Base-by-base conservation (phyloP, 2,113 vertebrate species). In the Chaenocephalus aceratus region DNA sequence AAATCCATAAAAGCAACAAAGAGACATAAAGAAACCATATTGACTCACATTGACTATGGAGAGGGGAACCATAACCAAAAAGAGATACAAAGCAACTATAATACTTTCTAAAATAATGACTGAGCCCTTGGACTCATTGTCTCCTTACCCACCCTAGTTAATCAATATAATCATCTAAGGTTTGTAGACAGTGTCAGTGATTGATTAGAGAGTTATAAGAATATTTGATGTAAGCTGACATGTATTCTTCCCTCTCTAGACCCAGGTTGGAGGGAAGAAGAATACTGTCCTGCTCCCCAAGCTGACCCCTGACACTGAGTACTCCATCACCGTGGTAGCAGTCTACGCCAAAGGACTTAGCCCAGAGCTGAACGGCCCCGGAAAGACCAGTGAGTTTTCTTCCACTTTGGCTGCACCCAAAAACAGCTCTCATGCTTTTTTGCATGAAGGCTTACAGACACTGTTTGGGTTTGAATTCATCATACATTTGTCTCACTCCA, bases 261-360 rank as follows among this genome's bases (percentile, higher is more conserved):
- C 94, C 70, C 94, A 94, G 16, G 89, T 99, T 65, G 98, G 97
- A 85, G 97, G 97, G 46, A 96, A 96, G 82, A 97, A 98, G 93
- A 98, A 94, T 76, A 97, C 94, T 0, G 93, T 98, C 76, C 92
- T 97, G 57, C 95, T 99, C 62, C 97, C 97, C 90, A 98, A 97
- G 80, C 94, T 99, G 92, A 97, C 96, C 80, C 97, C 98, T 1
- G 96, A 99, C 77, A 99, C 97, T 0, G 96, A 96, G 0, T 99
- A 99, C 75, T 74, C 91, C 8, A 97, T 99, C 84, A 95, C 91
- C 0, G 97, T 99, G 69, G 95, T 95, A 34, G 97, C 97, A 0
- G 13, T 95, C 13, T 99, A 99, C 0, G 86, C 94, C 0, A 96
- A 90, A 0, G 97, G 96, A 23, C 95, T 95, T 62, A 97, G 96